Evolutionary conservation across 2,113 vertebrate genomes (phyloP).

Genomic region (Aldabrachelys gigantea): DNA sequence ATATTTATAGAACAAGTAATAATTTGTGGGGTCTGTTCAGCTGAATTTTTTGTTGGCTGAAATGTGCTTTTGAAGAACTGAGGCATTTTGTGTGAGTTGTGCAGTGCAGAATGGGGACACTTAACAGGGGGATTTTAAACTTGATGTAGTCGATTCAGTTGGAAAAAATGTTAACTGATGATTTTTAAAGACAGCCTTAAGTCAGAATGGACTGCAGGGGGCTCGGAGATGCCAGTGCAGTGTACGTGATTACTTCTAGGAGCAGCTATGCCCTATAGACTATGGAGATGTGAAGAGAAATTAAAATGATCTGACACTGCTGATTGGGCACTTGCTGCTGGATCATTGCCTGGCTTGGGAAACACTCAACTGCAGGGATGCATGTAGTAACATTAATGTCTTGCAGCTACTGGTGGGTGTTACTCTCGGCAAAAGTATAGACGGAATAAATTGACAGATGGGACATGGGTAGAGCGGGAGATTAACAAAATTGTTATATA

Average conservation of each 20-base stretch:
- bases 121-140: conserved; percentile 15
- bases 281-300: conserved; percentile 32
- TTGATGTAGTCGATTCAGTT: conserved; percentile 56
- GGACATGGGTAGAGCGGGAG: background rate
- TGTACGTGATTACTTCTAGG: conserved; percentile 42
- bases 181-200: conserved; percentile 66
- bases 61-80: background rate
- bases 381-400: conserved; percentile 43
- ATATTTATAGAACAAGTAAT: background rate
- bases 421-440: conserved; percentile 40
- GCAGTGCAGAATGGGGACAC: background rate
- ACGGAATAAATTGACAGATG: conserved; percentile 29
- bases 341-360: conserved; percentile 44
- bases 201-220: conserved; percentile 46
- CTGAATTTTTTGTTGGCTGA: background rate
- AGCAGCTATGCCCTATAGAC: conserved; percentile 54
- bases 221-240: conserved; percentile 41
- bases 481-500: background rate
- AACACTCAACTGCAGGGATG: conserved; percentile 46
- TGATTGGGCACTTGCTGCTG: conserved; percentile 50
- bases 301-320: conserved; percentile 53
- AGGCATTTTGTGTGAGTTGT: background rate
- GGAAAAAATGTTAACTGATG: conserved; percentile 60
- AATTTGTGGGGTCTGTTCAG: accelerated
- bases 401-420: conserved; percentile 39